Conservation (phyloP, 1,140 invertebrate species). For the Dinothrombium tinctorium region DNA sequence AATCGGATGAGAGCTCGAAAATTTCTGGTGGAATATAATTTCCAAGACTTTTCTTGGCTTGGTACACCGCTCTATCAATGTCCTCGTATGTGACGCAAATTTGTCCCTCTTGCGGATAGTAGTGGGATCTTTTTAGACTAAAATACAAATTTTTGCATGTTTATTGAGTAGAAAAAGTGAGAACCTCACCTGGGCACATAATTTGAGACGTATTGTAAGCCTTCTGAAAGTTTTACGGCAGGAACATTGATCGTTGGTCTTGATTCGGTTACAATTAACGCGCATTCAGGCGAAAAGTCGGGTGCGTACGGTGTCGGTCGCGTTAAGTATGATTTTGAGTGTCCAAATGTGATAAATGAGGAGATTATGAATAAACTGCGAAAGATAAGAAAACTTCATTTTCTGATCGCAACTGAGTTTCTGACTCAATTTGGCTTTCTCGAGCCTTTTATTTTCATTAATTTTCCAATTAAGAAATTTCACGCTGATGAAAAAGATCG, state of each 20-base stretch:
- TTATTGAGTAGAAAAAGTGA: background rate
- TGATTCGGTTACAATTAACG: constrained; percentile 11
- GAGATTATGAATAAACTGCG: too few species aligned
- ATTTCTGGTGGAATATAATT: constrained; percentile 17
- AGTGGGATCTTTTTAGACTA: constrained; percentile 10
- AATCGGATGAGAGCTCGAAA: constrained; percentile 16
- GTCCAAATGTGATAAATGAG: too few species aligned
- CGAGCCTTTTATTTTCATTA: too few species aligned
- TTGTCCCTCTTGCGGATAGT: constrained; percentile 30
- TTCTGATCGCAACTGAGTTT: too few species aligned
- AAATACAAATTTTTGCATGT: background rate
- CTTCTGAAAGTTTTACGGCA: constrained; percentile 3
- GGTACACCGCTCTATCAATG: constrained; percentile 60
- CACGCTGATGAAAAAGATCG: too few species aligned
- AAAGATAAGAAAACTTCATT: too few species aligned
- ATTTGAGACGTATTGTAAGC: constrained; percentile 15
- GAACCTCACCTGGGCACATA: constrained; percentile 16
- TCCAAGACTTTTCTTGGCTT: constrained; percentile 43
- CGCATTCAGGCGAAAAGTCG: constrained; percentile 15
- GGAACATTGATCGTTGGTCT: constrained; percentile 6
- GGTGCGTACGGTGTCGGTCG: constrained; percentile 13
- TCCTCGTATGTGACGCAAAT: constrained; percentile 76
- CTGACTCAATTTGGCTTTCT: too few species aligned
- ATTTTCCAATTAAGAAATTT: too few species aligned
- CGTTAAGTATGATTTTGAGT: too few species aligned